Percentiles rank a stretch among this genome's conserved stretches.
Evolutionary conservation across 2,797 vertebrate species (phyloP).

Genomic region (Neosilurus hyrtlii): DNA sequence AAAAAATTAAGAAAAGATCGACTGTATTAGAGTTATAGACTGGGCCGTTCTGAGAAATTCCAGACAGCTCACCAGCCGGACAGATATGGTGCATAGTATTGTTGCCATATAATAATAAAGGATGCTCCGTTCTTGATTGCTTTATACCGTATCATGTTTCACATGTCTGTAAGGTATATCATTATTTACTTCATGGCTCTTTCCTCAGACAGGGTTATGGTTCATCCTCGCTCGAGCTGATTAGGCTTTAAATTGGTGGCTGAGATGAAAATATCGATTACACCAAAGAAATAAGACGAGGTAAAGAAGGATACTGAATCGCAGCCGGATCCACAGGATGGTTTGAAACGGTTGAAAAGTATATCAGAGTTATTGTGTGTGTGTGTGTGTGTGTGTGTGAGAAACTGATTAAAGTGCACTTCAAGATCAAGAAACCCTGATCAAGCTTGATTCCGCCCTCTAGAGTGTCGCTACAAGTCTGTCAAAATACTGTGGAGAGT

Average conservation of each 20-base stretch:
- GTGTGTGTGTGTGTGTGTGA: neutral
- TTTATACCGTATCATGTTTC: neutral
- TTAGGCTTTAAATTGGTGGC: neutral
- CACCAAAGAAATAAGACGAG: neutral
- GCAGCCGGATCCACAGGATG: neutral
- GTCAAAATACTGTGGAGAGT: slow-evolving; percentile 64
- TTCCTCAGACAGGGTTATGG: neutral
- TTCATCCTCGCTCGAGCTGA: neutral
- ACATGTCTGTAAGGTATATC: neutral
- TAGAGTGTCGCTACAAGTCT: slow-evolving; percentile 36
- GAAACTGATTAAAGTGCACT: neutral
- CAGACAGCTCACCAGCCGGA: no score
- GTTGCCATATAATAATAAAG: no score
- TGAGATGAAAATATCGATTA: slow-evolving; percentile 6
- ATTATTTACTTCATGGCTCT: neutral
- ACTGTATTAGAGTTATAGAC: no score
- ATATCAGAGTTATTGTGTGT: neutral
- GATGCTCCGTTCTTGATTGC: neutral
- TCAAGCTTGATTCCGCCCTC: neutral
- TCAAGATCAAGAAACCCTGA: neutral
- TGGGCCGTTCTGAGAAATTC: no score
- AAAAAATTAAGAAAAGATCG: no score
- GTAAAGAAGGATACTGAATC: neutral
- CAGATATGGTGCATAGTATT: no score
- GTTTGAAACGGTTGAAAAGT: neutral